phyloP scores from a whole-genome alignment of 2,113 vertebrate species.

The Lagopus muta region DNA sequence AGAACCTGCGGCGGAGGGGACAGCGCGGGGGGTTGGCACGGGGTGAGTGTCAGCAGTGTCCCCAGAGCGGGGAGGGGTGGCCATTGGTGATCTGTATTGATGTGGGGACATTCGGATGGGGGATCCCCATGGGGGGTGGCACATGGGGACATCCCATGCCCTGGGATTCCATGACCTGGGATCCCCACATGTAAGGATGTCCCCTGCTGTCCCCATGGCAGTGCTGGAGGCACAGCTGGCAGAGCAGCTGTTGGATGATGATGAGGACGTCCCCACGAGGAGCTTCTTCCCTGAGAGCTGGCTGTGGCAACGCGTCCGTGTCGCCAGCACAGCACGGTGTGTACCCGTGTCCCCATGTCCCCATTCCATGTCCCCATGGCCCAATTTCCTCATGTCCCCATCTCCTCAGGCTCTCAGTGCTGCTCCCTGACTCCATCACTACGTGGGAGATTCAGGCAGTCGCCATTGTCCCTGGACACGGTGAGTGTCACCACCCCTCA shows the following conservation, averaged over 20 bases:
- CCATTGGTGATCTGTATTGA: no score
- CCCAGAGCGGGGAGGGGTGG: not conserved
- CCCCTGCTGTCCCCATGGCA: not conserved
- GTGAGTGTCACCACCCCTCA: not conserved
- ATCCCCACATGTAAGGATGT: not conserved
- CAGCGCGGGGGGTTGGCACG: not conserved
- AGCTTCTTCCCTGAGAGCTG: not conserved
- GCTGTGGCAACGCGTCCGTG: not conserved
- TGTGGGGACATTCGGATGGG: not conserved
- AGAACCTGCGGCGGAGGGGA: not conserved
- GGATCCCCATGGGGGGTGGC: not conserved
- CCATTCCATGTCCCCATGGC: not conserved
- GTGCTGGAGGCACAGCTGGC: not conserved
- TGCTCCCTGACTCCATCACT: not conserved
- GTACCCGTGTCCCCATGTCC: not conserved
- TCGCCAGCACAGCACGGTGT: not conserved
- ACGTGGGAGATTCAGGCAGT: not conserved
- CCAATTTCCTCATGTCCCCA: no score
- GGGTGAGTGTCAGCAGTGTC: not conserved
- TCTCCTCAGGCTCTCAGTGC: not conserved
- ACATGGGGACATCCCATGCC: not conserved
- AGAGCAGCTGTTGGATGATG: not conserved
- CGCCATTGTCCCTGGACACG: not conserved
- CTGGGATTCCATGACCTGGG: no score
- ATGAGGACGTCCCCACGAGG: not conserved